A percentile compares a stretch with the other conserved stretches of the same genome.
phyloP scores from a whole-genome alignment of 2,888 invertebrate genomes.

The Celastrina argiolus region DNA sequence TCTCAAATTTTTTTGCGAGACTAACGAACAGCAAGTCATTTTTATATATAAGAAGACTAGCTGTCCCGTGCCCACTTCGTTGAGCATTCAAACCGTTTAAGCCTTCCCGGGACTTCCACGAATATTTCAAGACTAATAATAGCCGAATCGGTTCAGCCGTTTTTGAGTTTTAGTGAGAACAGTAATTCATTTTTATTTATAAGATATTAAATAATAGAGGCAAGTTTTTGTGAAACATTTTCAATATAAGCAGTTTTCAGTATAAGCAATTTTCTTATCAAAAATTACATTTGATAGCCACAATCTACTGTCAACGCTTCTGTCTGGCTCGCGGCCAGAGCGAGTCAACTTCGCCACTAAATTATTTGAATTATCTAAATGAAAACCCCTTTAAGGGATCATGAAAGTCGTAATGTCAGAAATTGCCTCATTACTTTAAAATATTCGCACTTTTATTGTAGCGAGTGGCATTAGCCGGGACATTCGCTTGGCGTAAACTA shows the following conservation, averaged over 20 bases:
- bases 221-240: neutral
- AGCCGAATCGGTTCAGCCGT: too few relatives aligned
- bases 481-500: neutral
- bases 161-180: too few relatives aligned
- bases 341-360: neutral
- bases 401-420: neutral
- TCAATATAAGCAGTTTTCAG: neutral
- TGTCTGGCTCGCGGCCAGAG: neutral
- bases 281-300: neutral
- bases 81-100: too few relatives aligned
- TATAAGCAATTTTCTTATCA: neutral
- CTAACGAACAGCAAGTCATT: too few relatives aligned
- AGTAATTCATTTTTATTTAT: too few relatives aligned
- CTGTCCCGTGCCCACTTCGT: too few relatives aligned
- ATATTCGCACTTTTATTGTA: neutral
- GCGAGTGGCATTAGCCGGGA: neutral
- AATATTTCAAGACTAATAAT: too few relatives aligned
- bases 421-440: neutral
- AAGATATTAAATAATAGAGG: neutral
- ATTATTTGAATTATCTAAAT: constrained; percentile 2
- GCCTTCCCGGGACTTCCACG: too few relatives aligned
- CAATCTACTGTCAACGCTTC: neutral
- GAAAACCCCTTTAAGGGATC: neutral
- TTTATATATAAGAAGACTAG: too few relatives aligned
- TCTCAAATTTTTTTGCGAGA: too few relatives aligned